These are phyloP conservation scores for Diadegma fenestrale DNA, from an alignment of 2,888 invertebrate species.

Conservation along the genomic window DNA sequence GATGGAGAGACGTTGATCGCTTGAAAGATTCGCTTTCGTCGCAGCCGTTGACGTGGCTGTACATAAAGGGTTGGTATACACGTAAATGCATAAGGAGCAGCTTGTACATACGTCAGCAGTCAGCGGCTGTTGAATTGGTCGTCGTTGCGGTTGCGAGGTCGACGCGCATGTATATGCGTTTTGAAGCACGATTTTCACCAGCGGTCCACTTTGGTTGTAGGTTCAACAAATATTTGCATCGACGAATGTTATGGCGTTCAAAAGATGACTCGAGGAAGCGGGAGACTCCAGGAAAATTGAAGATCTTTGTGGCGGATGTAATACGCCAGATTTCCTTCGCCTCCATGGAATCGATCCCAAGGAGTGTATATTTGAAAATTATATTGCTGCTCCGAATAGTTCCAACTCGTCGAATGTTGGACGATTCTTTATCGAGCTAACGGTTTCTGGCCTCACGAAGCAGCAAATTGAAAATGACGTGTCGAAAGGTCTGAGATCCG, in stretches of 20 bases:
- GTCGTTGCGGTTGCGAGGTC: constrained; percentile 58
- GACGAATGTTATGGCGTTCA: constrained; percentile 39
- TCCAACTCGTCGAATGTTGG: not conserved
- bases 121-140: constrained; percentile 39
- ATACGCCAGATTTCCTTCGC: not conserved
- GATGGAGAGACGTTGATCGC: constrained; percentile 17
- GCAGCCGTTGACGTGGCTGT: not conserved
- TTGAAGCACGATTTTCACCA: constrained; percentile 21
- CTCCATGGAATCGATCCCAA: not conserved
- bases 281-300: not conserved
- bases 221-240: constrained; percentile 60
- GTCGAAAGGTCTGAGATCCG: constrained; percentile 28
- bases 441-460: not conserved
- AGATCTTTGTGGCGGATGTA: not conserved
- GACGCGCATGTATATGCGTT: constrained; percentile 39
- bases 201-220: constrained; percentile 26
- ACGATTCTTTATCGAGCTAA: not conserved
- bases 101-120: constrained; percentile 28
- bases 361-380: not conserved
- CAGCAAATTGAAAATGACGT: constrained; percentile 42
- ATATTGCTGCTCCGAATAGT: not conserved
- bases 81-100: constrained; percentile 1
- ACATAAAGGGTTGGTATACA: not conserved
- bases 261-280: constrained; percentile 6
- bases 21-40: constrained; percentile 10